These are phyloP conservation scores for Philereme transversata DNA, from an alignment of 2,888 invertebrate genomes.

Conservation along the genomic window DNA sequence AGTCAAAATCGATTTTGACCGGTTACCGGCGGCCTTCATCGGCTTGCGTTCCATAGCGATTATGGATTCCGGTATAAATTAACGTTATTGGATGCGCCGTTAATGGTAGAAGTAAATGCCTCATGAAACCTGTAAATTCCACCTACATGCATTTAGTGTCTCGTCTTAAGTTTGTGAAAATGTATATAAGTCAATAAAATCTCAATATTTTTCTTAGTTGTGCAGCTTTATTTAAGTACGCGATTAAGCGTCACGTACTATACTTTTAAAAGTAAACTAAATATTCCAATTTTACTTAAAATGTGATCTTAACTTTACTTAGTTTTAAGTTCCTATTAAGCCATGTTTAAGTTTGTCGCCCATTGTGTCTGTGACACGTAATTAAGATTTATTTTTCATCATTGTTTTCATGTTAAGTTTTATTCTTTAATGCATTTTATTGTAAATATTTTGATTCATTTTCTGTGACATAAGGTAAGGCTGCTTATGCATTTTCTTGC, in stretches of 20 bases:
- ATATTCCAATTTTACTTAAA: conserved; percentile 28
- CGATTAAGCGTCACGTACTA: background rate
- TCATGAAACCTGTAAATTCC: too few species aligned
- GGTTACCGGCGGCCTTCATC: too few species aligned
- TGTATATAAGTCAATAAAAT: background rate
- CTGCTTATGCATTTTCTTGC: too few species aligned
- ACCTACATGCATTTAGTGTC: too few species aligned
- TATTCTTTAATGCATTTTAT: conserved; percentile 4
- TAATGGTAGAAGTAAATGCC: too few species aligned
- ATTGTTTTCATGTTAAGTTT: conserved; percentile 18
- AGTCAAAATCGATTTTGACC: too few species aligned
- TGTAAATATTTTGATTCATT: conserved; percentile 3
- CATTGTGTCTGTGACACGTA: conserved; percentile 4
- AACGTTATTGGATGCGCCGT: too few species aligned
- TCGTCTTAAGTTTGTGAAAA: too few species aligned
- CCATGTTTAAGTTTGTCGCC: conserved; percentile 24
- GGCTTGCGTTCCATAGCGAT: too few species aligned
- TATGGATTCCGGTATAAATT: too few species aligned
- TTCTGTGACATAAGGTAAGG: too few species aligned
- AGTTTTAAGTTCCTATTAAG: conserved; percentile 33
- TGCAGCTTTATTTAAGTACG: conserved; percentile 5
- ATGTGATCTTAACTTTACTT: conserved; percentile 34
- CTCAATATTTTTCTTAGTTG: background rate
- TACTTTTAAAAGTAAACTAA: conserved; percentile 5
- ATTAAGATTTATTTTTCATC: background rate